Evolutionary conservation across 2,797 vertebrate genomes (phyloP), one percentile per base, ranked within the genome.

Genomic region (Poecile montanus): DNA sequence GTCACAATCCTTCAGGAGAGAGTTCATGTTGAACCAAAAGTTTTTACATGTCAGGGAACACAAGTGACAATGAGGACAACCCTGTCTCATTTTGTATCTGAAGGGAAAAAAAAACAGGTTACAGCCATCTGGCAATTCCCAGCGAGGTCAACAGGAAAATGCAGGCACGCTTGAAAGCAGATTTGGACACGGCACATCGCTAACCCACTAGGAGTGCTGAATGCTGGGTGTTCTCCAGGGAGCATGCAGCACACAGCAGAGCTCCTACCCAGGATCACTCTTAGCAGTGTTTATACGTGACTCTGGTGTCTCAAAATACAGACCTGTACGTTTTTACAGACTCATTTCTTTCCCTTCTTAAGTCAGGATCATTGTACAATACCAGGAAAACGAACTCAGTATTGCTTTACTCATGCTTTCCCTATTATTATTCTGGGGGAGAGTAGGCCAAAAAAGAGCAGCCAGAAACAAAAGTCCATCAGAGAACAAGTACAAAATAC

Each of bases 401-500:
- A 74, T 12, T 71, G 68, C 36, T 91, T 67, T 77, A 89, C 71
- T 93, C 38, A 75, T 8, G 0, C 80, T 87, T 82, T 71, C 77
- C 71, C 45, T 65, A 65, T 20, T 53, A 71, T 12, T 73, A 40
- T 38, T 86, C 50, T 48, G 29, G 38, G 62, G 42, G 25, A 84
- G 14, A 48, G 20, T 4, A 93, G 16, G 71, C 48, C 70, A 94
- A 88, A 82, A 77, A 84, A 86, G 60, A 89, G 57, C 51, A 87
- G n/a, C 22, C 88, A 93, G 84, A 85, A 93, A 77, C 29, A 85
- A 79, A 89, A 85, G 75, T 22, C 48, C 56, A 32, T 42, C 51
- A 86, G 56, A 86, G 26, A 88, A 80, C 7, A 7, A 84, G 66
- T 56, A 88, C 19, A 90, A 88, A 91, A 70, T 44, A 91, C 36